Conservation (phyloP, 2,113 vertebrate species). For the Garra rufa region DNA sequence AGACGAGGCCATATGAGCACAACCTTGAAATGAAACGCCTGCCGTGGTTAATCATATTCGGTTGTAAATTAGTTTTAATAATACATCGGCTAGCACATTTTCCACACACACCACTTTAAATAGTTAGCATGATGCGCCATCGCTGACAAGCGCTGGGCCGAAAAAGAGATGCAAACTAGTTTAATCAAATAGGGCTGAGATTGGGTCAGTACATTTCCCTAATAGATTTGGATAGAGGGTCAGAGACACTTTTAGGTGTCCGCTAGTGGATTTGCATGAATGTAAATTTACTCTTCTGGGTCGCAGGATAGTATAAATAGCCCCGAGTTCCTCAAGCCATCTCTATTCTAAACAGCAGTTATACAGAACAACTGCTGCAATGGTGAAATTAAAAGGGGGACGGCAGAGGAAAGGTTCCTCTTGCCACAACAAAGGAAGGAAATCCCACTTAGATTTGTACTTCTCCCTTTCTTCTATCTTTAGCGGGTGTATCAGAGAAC, state of each 20-base stretch:
- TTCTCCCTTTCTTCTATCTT: slow-evolving; percentile 58
- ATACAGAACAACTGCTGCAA: slow-evolving; percentile 70
- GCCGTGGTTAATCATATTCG: slow-evolving; percentile 68
- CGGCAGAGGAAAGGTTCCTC: slow-evolving; percentile 44
- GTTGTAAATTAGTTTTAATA: slow-evolving; percentile 69
- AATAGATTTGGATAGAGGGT: slow-evolving; percentile 69
- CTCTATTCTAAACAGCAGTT: slow-evolving; percentile 75
- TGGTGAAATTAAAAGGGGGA: slow-evolving; percentile 64
- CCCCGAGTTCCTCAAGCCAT: slow-evolving; percentile 60
- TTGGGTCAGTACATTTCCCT: slow-evolving; percentile 70
- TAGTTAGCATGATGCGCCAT: slow-evolving; percentile 34
- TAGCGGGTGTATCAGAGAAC: slow-evolving; percentile 73
- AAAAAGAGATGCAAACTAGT: slow-evolving; percentile 53
- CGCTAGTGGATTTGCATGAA: slow-evolving; percentile 60
- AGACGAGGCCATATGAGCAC: slow-evolving; percentile 67
- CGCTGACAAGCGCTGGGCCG: slow-evolving; percentile 11
- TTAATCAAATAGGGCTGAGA: slow-evolving; percentile 62
- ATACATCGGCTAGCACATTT: slow-evolving; percentile 56
- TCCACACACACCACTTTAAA: slow-evolving; percentile 15
- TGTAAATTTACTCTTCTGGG: slow-evolving; percentile 59
- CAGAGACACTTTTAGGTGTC: slow-evolving; percentile 61
- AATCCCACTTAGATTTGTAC: slow-evolving; percentile 75
- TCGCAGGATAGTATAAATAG: slow-evolving; percentile 56
- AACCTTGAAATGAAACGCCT: slow-evolving; percentile 68
- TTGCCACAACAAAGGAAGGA: slow-evolving; percentile 75